Evolutionary conservation across 64 coral and sea anemone species (phyloP), one percentile per base, ranked within the genome.

Genomic region (Montipora sp.): DNA sequence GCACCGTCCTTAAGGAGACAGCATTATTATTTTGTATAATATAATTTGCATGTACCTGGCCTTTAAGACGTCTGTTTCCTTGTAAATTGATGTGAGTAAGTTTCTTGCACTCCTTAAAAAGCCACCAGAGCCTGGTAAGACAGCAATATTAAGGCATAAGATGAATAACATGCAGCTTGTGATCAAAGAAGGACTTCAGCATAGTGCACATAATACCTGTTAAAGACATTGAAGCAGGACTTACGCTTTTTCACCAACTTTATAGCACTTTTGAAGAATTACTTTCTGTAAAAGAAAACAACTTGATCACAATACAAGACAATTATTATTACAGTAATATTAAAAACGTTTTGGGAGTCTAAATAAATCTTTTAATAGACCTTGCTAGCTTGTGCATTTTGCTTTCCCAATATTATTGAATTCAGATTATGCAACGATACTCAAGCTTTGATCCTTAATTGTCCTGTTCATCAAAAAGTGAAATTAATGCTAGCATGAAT

Each of bases 231-330:
- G 36, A 6, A 24, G 44, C 3, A 15, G 46, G 10, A 66, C 89
- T 95, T 92, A 98, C 96, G 77, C 96, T 75, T 98, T 98, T 75
- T 98, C 96, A 14, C 96, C 93, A 11, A 92, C 85, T 89, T 92
- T 87, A 50, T 95, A 91, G 57, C 96, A 98, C 73, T 59, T 83
- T 47, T 89, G 90, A 48, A 98, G 51, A 59, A 47, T 88, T 5
- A 98, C 60, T 79, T 78, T 92, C 96, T 98, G 24, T 12, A 86
- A 89, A 66, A 80, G 43, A 8, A 72, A 19, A 24, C 3, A 88
- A 12, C 4, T n/a, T 71, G 21, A 71, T 71, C 19, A 71, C 19
- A 23, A 5, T 21, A 71, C 68, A 20, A 71, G 4, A 22, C 4
- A 71, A 71, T 5, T 2, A 23, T 68, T 5, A 14, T 68, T 68